Evolutionary conservation across 2,888 invertebrate species (phyloP).

Genomic region (Melitaea athalia): DNA sequence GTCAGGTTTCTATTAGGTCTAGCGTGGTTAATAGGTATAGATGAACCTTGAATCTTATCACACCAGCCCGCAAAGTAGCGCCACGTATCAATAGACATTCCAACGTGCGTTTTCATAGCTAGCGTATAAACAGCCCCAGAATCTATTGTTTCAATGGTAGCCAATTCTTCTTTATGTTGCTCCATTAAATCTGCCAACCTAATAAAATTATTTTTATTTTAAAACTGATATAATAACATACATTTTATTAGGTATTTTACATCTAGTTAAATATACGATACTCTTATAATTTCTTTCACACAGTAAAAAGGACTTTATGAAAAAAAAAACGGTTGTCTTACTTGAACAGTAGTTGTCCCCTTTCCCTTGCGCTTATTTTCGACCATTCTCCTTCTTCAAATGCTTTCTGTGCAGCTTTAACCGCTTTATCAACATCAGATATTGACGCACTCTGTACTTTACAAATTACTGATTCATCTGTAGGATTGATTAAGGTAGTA

Average conservation of each 20-base stretch:
- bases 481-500: conserved; percentile 89
- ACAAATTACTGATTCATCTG: conserved; percentile 91
- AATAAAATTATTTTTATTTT: conserved; percentile 22
- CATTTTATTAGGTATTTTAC: background rate
- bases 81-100: conserved; percentile 99
- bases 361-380: conserved; percentile 95
- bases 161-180: conserved; percentile 95
- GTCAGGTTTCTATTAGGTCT: conserved; percentile 94
- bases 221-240: background rate
- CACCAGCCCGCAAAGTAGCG: conserved; percentile 98
- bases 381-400: conserved; percentile 96
- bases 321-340: conserved; percentile 56
- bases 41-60: conserved; percentile 96
- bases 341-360: conserved; percentile 92
- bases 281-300: background rate
- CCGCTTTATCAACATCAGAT: conserved; percentile 93
- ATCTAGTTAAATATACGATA: too few relatives aligned
- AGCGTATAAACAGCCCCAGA: conserved; percentile 98
- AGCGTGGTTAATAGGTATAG: conserved; percentile 96
- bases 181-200: conserved; percentile 98
- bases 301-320: background rate
- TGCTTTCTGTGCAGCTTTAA: conserved; percentile 92
- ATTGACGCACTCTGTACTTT: conserved; percentile 87
- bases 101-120: conserved; percentile 97
- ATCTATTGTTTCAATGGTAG: conserved; percentile 96